Evolutionary conservation across 2,888 invertebrate species (phyloP).

Genomic region (Drosophila multiciliata): DNA sequence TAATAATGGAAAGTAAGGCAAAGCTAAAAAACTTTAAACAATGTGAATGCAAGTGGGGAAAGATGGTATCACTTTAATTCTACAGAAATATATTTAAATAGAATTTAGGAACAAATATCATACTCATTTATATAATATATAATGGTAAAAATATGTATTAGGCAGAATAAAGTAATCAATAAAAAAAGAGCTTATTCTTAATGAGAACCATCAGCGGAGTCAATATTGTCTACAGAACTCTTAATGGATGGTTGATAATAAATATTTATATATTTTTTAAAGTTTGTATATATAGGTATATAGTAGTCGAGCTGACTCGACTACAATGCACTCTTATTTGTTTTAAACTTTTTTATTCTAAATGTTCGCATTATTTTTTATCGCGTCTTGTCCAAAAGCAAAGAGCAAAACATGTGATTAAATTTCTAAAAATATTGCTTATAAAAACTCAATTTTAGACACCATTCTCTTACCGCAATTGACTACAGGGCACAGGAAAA

Average conservation of each 20-base stretch:
- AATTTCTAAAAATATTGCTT: background rate
- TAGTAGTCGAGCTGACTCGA: background rate
- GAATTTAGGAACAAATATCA: background rate
- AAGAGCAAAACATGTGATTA: background rate
- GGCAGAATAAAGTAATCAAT: background rate
- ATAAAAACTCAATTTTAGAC: slow-evolving; percentile 27
- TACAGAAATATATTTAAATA: background rate
- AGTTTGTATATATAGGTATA: background rate
- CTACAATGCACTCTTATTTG: background rate
- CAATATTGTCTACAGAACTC: background rate
- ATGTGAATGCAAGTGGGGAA: background rate
- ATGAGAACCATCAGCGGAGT: background rate
- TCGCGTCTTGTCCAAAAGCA: background rate
- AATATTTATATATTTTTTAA: background rate
- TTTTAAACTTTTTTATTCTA: background rate
- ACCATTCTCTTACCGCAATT: slow-evolving; percentile 12
- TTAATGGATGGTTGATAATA: background rate
- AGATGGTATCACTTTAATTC: background rate
- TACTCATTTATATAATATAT: background rate
- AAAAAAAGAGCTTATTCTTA: background rate
- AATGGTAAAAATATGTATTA: background rate
- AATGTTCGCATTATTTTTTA: background rate
- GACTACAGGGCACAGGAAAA: slow-evolving; percentile 15
- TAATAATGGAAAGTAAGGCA: slow-evolving; percentile 22
- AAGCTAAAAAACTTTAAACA: background rate